These are phyloP conservation scores for Cheilosia grossa DNA, from an alignment of 2,888 invertebrate genomes.

Conservation along the genomic window DNA sequence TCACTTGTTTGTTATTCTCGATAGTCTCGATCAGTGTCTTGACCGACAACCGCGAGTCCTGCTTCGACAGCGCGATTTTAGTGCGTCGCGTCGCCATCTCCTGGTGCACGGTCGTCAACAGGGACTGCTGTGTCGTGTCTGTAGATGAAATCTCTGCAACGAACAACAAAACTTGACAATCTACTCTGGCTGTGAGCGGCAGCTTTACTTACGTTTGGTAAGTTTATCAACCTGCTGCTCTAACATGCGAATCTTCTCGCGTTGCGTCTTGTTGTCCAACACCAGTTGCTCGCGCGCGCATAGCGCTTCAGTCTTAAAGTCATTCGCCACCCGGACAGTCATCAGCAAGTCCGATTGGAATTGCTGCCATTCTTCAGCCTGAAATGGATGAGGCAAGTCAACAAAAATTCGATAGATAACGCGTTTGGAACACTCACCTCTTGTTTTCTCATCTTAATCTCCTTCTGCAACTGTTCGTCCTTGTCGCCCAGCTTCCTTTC, in stretches of 20 bases:
- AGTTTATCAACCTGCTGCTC: conserved; percentile 92
- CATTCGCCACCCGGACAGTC: conserved; percentile 97
- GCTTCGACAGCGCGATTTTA: conserved; percentile 84
- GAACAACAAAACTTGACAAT: neutral
- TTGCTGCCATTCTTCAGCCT: conserved; percentile 93
- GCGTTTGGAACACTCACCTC: conserved; percentile 83
- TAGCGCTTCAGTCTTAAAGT: conserved; percentile 97
- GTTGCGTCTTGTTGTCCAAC: conserved; percentile 91
- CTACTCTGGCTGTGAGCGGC: too few relatives aligned
- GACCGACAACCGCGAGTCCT: conserved; percentile 92
- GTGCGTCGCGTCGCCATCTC: conserved; percentile 85
- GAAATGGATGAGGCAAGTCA: conserved; percentile 4
- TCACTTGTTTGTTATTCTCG: conserved; percentile 91
- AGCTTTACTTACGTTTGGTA: conserved; percentile 83
- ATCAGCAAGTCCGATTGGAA: conserved; percentile 96
- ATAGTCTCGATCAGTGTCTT: conserved; percentile 96
- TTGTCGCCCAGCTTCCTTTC: conserved; percentile 88
- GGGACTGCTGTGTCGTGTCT: conserved; percentile 84
- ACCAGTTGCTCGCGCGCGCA: conserved; percentile 94
- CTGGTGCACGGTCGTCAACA: conserved; percentile 84
- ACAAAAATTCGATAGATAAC: conserved; percentile 76
- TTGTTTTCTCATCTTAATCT: conserved; percentile 86
- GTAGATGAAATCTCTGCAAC: conserved; percentile 60
- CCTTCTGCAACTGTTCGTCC: conserved; percentile 87
- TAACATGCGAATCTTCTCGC: conserved; percentile 90